Base-by-base conservation (phyloP, 2,888 invertebrate genomes). In the Galeopsomyia nigrocyanea region DNA sequence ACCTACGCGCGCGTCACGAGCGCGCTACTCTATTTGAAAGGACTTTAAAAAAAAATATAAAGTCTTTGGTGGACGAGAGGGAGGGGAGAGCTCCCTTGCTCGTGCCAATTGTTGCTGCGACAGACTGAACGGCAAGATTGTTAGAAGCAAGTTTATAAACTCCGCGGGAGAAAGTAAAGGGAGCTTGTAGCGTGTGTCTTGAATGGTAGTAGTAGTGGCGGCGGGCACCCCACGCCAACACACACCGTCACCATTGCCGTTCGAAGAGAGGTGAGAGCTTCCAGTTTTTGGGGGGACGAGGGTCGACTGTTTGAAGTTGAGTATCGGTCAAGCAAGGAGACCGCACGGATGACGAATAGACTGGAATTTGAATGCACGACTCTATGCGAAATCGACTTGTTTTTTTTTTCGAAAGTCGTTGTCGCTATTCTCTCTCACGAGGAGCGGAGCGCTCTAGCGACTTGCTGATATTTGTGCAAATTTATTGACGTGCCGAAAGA, bases 61-160 rank as follows among this genome's bases (percentile, higher is more conserved):
- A n/a, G n/a, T n/a, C n/a, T n/a, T 39, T 39, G 10, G 7, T 39
- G 7, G 39, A 10, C 7, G 39, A 39, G 39, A 10, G 39, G 39
- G 39, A 39, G 39, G 39, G 39, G 31, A 9, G 26, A 58, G 65
- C 2, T 49, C 49, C 61, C 57, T 46, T 61, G 65, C 60, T 70
- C 39, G 47, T 75, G 75, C 80, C 77, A 79, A 81, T 81, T 81
- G 81, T 79, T 79, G 76, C 73, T 75, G 76, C 75, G 76, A 75
- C 17, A n/a, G 76, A 86, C 85, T 86, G 85, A 84, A 82, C 80
- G 80, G 78, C 77, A 75, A 75, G 78, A 77, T 79, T 80, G 81
- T 82, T 82, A 76, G 79, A 77, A 73, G 72, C 77, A 82, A 81
- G 81, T 82, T 84, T 86, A 86, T 86, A 86, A 84, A 82, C 81